Percentiles rank a stretch among this genome's conserved stretches.
Evolutionary conservation across 1,140 invertebrate species (phyloP).

Genomic region (Anoplolepis gracilipes): DNA sequence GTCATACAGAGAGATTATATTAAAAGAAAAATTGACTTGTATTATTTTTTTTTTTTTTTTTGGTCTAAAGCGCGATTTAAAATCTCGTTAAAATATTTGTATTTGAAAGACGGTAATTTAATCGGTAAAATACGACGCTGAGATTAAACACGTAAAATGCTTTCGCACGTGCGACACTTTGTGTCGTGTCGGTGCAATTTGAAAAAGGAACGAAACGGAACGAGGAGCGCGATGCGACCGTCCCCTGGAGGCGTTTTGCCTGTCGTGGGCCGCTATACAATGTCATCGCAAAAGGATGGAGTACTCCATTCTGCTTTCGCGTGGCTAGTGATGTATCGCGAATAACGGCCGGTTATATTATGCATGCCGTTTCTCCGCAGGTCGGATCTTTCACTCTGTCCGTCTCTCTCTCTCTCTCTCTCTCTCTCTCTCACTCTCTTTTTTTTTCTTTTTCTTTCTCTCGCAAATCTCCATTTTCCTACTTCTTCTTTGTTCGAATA

Average conservation of each 20-base stretch:
- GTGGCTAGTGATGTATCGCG: conserved; percentile 61
- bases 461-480: neutral
- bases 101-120: conserved; percentile 28
- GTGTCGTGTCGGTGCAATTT: neutral
- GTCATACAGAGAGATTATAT: neutral
- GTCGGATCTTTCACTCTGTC: conserved; percentile 23
- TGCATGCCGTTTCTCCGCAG: conserved; percentile 62
- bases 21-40: neutral
- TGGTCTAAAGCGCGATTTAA: neutral
- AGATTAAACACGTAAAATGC: conserved; percentile 46
- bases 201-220: conserved; percentile 7
- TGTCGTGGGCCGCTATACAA: conserved; percentile 20
- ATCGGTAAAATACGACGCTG: conserved; percentile 9
- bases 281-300: conserved; percentile 29
- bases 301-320: conserved; percentile 33
- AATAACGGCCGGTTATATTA: conserved; percentile 65
- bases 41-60: neutral
- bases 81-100: neutral
- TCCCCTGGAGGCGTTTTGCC: conserved; percentile 6
- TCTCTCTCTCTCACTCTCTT: too few species aligned
- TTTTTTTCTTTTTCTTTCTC: neutral
- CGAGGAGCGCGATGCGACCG: conserved; percentile 6
- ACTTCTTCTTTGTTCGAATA: neutral
- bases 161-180: conserved; percentile 32
- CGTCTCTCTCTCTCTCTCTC: neutral